phyloP scores from a whole-genome alignment of 2,113 vertebrate species.

The Calidris pygmaea region DNA sequence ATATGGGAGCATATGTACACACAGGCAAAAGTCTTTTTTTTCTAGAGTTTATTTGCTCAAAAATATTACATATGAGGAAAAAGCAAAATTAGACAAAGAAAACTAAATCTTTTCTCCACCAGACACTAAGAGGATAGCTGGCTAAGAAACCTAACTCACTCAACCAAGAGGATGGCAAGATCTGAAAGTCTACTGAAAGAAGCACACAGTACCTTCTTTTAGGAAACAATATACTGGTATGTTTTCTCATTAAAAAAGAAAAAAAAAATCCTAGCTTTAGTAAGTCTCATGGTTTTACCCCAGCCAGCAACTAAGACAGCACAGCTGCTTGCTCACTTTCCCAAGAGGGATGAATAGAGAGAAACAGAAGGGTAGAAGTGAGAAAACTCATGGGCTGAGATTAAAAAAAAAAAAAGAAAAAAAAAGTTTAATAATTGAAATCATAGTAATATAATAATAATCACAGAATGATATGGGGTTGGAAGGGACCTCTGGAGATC shows the following conservation, averaged over 20 bases:
- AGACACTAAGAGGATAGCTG: neutral
- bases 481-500: no score
- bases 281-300: neutral
- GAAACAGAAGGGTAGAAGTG: neutral
- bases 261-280: neutral
- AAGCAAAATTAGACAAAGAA: neutral
- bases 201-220: neutral
- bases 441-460: neutral
- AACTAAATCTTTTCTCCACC: neutral
- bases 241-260: neutral
- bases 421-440: neutral
- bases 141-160: neutral
- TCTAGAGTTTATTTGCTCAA: neutral
- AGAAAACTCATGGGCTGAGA: neutral
- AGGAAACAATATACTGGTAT: neutral
- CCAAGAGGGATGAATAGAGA: fast-evolving
- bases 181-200: neutral
- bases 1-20: neutral
- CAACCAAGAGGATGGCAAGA: neutral
- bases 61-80: neutral
- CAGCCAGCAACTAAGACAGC: neutral
- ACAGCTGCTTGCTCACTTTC: fast-evolving
- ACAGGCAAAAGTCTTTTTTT: neutral
- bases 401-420: neutral
- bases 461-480: no score